These are phyloP conservation scores for Okamejei kenojei DNA, from an alignment of 2,797 vertebrate genomes.

Conservation along the genomic window DNA sequence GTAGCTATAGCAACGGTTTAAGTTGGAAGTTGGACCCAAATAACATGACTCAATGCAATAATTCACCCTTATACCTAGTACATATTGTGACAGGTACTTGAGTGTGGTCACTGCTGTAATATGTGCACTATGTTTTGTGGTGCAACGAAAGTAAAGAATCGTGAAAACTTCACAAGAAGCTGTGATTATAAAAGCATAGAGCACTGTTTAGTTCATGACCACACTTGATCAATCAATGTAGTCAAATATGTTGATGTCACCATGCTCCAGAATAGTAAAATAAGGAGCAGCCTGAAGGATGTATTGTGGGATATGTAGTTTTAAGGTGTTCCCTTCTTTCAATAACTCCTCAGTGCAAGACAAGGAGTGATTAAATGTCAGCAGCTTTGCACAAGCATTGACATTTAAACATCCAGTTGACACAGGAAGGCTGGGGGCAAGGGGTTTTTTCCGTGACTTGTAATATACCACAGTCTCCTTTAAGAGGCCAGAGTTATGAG, in stretches of 20 bases:
- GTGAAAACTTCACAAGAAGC: not conserved
- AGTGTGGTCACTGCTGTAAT: not conserved
- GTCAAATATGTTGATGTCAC: not conserved
- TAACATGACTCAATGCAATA: not conserved
- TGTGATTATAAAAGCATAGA: not conserved
- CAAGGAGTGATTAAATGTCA: not conserved
- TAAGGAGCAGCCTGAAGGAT: no score
- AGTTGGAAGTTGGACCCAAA: not conserved
- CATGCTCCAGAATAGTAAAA: not conserved
- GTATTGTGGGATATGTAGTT: slow-evolving; percentile 11
- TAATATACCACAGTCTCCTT: not conserved
- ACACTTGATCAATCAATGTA: not conserved
- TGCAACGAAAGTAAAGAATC: not conserved
- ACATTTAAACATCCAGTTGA: not conserved
- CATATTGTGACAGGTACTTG: not conserved
- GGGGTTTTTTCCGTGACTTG: not conserved
- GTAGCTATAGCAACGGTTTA: not conserved
- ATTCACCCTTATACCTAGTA: not conserved
- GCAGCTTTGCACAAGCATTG: not conserved
- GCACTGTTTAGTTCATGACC: not conserved
- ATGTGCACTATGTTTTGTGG: not conserved
- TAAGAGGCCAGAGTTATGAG: slow-evolving; percentile 16
- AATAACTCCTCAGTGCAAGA: not conserved
- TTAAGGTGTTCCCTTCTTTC: not conserved
- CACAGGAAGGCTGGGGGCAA: not conserved